phyloP scores from a whole-genome alignment of 2,797 vertebrate genomes.

The Oophaga sylvatica region DNA sequence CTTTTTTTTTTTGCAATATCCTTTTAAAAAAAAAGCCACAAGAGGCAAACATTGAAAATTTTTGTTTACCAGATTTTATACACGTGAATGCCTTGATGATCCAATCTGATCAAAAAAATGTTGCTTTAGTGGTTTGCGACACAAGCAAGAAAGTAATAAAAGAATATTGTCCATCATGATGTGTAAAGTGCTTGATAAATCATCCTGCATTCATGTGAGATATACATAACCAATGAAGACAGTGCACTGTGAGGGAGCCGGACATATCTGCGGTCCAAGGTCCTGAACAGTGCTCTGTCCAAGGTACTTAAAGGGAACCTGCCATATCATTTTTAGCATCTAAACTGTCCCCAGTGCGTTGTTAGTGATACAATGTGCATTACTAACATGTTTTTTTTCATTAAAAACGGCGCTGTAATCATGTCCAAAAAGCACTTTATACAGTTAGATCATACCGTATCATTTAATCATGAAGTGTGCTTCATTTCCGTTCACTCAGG shows the following conservation, averaged over 20 bases:
- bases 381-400: too few species aligned
- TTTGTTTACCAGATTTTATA: background rate
- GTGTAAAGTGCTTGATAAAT: conserved; percentile 46
- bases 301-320: background rate
- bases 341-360: too few species aligned
- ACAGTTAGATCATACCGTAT: too few species aligned
- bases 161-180: background rate
- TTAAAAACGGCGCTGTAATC: too few species aligned
- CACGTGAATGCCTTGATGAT: background rate
- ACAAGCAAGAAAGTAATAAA: conserved; percentile 33
- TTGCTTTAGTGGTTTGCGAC: conserved; percentile 23
- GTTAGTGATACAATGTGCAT: too few species aligned
- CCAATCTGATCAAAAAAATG: conserved; percentile 1
- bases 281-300: background rate
- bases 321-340: too few species aligned
- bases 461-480: too few species aligned
- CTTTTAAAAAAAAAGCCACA: background rate
- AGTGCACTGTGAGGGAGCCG: background rate
- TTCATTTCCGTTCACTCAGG: too few species aligned
- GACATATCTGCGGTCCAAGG: conserved; percentile 18
- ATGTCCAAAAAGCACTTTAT: too few species aligned
- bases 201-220: background rate
- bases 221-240: background rate
- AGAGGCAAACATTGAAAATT: background rate
- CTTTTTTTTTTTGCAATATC: background rate